Base-by-base conservation (phyloP, 2,797 vertebrate genomes). In the Limnodromus scolopaceus region DNA sequence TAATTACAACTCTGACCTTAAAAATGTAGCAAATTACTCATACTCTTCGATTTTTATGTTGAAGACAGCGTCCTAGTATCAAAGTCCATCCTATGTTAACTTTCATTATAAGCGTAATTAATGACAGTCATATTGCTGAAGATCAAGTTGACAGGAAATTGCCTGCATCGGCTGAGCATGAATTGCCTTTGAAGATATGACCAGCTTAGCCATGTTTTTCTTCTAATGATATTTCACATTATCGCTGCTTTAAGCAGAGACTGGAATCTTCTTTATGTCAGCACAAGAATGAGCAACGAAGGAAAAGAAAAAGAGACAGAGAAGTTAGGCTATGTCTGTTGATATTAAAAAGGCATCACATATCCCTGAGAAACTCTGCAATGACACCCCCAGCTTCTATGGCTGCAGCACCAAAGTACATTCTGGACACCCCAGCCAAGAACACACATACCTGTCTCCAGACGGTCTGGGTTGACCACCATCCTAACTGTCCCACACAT, bases 1-100 rank as follows among this genome's bases (percentile, higher is more conserved):
- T 65, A 93, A 96, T 93, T 96, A 88, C 66, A 84, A 72, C 13
- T 78, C 54, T 96, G 94, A 94, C 91, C 85, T 96, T 94, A 91
- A 94, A 95, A 89, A 74, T 54, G 46, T 32, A 63, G 49, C 32
- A 84, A 83, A 90, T 84, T 84, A n/a, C 24, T 96, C 46, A 39
- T 93, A 39, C 30, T 63, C 46, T 57, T 78, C 4, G 9, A 76
- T 39, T 86, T 84, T 82, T 54, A 36, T 54, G n/a, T 69, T 84
- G 64, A 81, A 92, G 72, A 32, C 13, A 39, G 19, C 8, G 11
- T 63, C 24, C 34, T 79, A 36, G 23, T 74, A 81, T 66, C 46
- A 87, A 88, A 92, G 53, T 66, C 53, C 1, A 1, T 63, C 22
- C 23, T 36, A 24, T 5, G 6, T 69, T 81, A 81, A 76, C 36